Base-by-base conservation (phyloP, 1,140 invertebrate genomes). In the Laupala kohalensis region DNA sequence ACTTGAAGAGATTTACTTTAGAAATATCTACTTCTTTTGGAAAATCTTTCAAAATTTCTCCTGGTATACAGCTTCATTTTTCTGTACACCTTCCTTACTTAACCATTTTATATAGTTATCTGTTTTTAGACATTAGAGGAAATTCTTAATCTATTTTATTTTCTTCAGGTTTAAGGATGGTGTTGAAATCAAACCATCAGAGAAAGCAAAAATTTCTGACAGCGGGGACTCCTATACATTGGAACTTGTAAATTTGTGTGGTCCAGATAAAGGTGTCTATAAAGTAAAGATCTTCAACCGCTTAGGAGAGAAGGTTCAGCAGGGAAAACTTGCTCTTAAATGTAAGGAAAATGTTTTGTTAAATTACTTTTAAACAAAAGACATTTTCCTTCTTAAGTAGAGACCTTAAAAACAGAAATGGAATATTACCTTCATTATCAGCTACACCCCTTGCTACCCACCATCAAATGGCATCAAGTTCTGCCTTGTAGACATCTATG, bases 241-340 rank as follows among this genome's bases (percentile, higher is more conserved):
- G 72, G 87, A 89, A 69, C 84, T 92, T 1, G 83, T 84, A 24
- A 88, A 89, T 68, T 83, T 88, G 0, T 84, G 88, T 73, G 81
- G 92, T 64, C 84, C 82, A 70, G 90, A 96, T 78, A 86, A 87
- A 24, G 94, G 92, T 15, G 82, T 86, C 64, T 96, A 94, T 79
- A 86, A 89, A 75, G 89, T 89, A 72, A 84, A 87, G 19, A 81
- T 95, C 37, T 85, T 84, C 13, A 96, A 95, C 78, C 86, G 88
- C 77, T 80, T 90, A 12, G 94, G 92, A 66, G 88, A 89, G 77
- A 87, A 86, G 76, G 83, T 85, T 37, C 84, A 89, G 24, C 86
- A 89, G 75, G 91, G 88, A 26, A 83, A 86, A 27, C 77, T 95
- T 0, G 85, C 85, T 26, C 85, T 95, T 64, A 88, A 86, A 75